Evolutionary conservation across 2,113 vertebrate genomes (phyloP).

Genomic region (Crotalus horridus): DNA sequence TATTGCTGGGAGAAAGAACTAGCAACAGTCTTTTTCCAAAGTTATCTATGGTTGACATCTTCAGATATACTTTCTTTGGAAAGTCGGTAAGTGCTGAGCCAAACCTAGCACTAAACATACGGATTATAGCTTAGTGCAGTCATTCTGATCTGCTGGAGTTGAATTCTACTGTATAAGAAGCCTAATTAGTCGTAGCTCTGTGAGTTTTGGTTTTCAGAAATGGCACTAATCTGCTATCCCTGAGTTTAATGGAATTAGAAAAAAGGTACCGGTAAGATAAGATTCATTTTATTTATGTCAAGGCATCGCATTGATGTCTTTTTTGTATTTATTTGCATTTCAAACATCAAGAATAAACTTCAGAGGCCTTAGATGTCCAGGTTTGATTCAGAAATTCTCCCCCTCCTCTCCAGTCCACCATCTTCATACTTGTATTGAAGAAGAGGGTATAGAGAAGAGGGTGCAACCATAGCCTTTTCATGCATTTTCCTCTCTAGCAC

Average conservation of each 20-base stretch:
- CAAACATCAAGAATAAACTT: conserved; percentile 22
- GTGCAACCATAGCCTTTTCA: not conserved
- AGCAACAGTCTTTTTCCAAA: not conserved
- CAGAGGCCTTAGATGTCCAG: conserved; percentile 14
- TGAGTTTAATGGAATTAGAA: conserved; percentile 43
- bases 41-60: not conserved
- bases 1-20: conserved; percentile 14
- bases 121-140: conserved; percentile 62
- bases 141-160: conserved; percentile 65
- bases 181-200: conserved; percentile 66
- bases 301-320: conserved; percentile 40
- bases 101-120: conserved; percentile 45
- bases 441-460: not conserved
- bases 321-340: conserved; percentile 53
- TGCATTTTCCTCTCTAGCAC: not conserved
- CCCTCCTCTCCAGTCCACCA: not conserved
- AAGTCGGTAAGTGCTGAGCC: conserved; percentile 54
- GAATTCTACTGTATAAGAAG: conserved; percentile 62
- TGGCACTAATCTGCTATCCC: conserved; percentile 57
- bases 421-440: not conserved
- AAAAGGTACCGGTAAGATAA: conserved; percentile 49
- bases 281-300: conserved; percentile 30
- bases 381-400: not conserved
- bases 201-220: conserved; percentile 65
- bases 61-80: conserved; percentile 31